These are phyloP conservation scores for Gymnocypris eckloni DNA, from an alignment of 2,797 vertebrate species.

Conservation along the genomic window DNA sequence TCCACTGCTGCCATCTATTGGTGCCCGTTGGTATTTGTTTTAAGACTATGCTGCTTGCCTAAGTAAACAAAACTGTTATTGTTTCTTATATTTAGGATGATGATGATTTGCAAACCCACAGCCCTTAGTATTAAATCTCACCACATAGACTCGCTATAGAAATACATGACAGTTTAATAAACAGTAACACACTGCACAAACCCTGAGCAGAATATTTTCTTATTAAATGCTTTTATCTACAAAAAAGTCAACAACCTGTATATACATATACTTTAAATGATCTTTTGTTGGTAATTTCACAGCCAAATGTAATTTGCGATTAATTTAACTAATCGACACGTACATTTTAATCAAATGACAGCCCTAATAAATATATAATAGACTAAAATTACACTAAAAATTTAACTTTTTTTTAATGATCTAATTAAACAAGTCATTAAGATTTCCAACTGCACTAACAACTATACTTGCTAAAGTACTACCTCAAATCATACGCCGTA, in stretches of 20 bases:
- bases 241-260: background rate
- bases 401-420: background rate
- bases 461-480: background rate
- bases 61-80: background rate
- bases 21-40: background rate
- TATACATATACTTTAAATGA: background rate
- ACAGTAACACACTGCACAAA: background rate
- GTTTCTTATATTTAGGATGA: background rate
- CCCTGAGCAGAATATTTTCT: background rate
- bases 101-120: background rate
- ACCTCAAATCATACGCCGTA: background rate
- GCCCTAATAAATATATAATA: too few relatives aligned
- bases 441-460: background rate
- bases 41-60: background rate
- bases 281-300: too few relatives aligned
- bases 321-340: too few relatives aligned
- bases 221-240: background rate
- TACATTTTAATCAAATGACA: too few relatives aligned
- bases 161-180: background rate
- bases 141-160: background rate
- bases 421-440: background rate
- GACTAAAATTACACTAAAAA: too few relatives aligned
- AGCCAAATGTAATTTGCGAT: too few relatives aligned
- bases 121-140: background rate
- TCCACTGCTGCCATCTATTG: slow-evolving; percentile 55